Evolutionary conservation across 2,797 vertebrate genomes (phyloP).

Genomic region (Ctenosaura bakeri): DNA sequence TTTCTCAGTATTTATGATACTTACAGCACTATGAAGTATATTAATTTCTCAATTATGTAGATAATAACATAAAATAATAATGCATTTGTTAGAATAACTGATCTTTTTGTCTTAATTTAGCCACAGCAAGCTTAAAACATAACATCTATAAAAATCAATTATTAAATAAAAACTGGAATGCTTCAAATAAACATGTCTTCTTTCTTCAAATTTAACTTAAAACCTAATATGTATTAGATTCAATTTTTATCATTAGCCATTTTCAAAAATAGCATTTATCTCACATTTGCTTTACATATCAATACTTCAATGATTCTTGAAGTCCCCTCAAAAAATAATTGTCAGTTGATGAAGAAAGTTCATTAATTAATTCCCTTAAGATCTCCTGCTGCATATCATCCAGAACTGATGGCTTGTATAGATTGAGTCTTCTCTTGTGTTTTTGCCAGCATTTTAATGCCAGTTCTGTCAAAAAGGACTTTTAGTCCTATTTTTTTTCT

Average conservation of each 20-base stretch:
- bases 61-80: neutral
- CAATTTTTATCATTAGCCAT: neutral
- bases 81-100: neutral
- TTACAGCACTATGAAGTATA: neutral
- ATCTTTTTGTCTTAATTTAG: neutral
- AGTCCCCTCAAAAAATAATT: conserved; percentile 48
- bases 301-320: conserved; percentile 29
- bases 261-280: neutral
- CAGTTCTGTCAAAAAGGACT: conserved; percentile 19
- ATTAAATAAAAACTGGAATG: neutral
- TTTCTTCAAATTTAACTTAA: conserved; percentile 18
- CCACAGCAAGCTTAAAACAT: neutral
- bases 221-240: conserved; percentile 8
- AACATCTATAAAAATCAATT: neutral
- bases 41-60: conserved; percentile 3
- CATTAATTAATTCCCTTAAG: conserved; percentile 39
- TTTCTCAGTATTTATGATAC: neutral
- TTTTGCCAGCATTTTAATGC: conserved; percentile 35
- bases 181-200: neutral
- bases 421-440: conserved; percentile 5
- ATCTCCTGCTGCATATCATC: neutral
- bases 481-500: neutral
- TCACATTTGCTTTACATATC: conserved; percentile 36
- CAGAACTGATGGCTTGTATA: neutral
- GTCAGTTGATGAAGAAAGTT: conserved; percentile 45